phyloP scores from a whole-genome alignment of 2,797 vertebrate genomes.

The Oreochromis grahami region DNA sequence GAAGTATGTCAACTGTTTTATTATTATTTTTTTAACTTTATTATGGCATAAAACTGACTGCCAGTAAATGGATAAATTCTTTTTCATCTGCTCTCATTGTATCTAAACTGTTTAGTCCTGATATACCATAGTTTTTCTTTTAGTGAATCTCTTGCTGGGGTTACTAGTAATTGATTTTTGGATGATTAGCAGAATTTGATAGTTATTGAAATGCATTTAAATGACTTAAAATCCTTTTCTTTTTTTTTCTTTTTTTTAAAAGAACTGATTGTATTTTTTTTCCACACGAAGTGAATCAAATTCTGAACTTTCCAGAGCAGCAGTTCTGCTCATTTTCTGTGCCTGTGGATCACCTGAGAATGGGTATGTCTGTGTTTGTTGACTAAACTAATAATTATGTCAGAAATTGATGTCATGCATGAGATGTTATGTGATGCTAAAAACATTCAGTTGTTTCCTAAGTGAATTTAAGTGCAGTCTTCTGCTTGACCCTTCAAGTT shows the following conservation, averaged over 20 bases:
- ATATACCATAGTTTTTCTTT: neutral
- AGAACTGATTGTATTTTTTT: neutral
- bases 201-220: constrained; percentile 10
- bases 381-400: constrained; percentile 40
- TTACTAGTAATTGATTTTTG: neutral
- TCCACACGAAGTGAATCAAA: neutral
- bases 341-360: constrained; percentile 38
- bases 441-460: constrained; percentile 32
- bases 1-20: neutral
- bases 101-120: neutral
- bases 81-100: neutral
- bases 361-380: constrained; percentile 33
- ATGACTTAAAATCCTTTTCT: neutral
- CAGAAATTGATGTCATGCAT: constrained; percentile 71
- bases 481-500: constrained; percentile 39
- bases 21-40: neutral
- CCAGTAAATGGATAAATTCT: neutral
- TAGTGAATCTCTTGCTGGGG: neutral
- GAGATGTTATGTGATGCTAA: constrained; percentile 51
- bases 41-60: neutral
- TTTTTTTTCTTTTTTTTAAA: neutral
- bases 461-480: constrained; percentile 44
- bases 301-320: constrained; percentile 11
- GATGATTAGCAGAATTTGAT: constrained; percentile 6
- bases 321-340: constrained; percentile 24